Base-by-base conservation (phyloP, 2,888 invertebrate genomes). In the Heteromyza rotundicornis region DNA sequence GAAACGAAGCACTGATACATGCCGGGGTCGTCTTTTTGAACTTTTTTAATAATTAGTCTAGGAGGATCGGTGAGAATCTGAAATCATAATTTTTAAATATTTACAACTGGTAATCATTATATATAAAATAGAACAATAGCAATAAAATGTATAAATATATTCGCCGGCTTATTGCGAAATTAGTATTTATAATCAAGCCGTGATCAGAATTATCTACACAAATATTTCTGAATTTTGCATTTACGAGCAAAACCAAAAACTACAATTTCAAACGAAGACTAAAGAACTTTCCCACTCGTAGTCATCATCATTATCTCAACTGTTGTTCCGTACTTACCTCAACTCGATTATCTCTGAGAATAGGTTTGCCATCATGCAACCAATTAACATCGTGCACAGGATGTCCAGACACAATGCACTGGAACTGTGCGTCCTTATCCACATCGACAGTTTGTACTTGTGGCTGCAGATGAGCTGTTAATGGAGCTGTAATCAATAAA, bases 1-100 rank as follows among this genome's bases (percentile, higher is more conserved):
- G 90, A 89, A 5, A 91, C 92, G 71, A 95, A 89, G 80, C 96
- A 96, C 77, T 96, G 96, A 83, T 94, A 96, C 88, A 95, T 91
- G 47, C 96, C 96, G 62, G 91, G 89, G 82, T 96, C 95, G 62
- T 91, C 90, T 70, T 90, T 89, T 69, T 90, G 89, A 55, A 95
- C 84, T 64, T 88, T 88, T 72, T 86, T 88, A 73, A 90, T 87
- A 78, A 87, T 86, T 82, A 88, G 78, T 72, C 85, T 84, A 35
- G 82, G 78, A n/a, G 84, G 83, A 73, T 84, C 84, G 12, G 81
- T 78, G 35, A 80, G 75, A 60, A 83, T 83, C 82, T 83, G 53
- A 8, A 60, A 65, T 58, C 20, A 47, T 52, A 47, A 50, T 5
- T n/a, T 32, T 16, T 10, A 53, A 16, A 20, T 16, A 27, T 51